A percentile compares a stretch with the other conserved stretches of the same genome.
These are phyloP conservation scores for Halichoeres trimaculatus DNA, from an alignment of 2,113 vertebrate species.

Conservation along the genomic window DNA sequence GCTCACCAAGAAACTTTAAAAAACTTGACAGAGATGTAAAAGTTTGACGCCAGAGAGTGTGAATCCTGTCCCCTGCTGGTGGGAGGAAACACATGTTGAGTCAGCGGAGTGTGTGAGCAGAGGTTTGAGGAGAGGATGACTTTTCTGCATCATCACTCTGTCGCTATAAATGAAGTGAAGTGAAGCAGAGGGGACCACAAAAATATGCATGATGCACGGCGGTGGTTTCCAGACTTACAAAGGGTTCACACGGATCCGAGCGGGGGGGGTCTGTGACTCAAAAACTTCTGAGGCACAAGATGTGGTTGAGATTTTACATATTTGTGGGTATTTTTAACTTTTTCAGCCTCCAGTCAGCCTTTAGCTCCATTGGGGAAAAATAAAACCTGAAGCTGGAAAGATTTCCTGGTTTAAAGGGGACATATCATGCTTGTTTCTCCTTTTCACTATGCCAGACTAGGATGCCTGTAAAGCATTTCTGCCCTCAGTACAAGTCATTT, in stretches of 20 bases:
- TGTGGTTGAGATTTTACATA: no score
- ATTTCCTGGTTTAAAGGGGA: no score
- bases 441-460: no score
- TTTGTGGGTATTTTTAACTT: background rate
- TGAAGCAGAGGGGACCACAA: background rate
- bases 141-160: slow-evolving; percentile 19
- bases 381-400: no score
- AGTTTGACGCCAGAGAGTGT: background rate
- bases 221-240: background rate
- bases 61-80: slow-evolving; percentile 62
- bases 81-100: background rate
- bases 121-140: slow-evolving; percentile 6
- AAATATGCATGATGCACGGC: slow-evolving; percentile 9
- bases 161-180: slow-evolving; percentile 5
- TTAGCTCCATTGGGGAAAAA: no score
- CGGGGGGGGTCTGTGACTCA: background rate
- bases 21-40: background rate
- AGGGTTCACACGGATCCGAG: background rate
- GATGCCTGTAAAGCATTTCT: no score
- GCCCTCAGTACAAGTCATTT: no score
- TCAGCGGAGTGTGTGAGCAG: slow-evolving; percentile 20
- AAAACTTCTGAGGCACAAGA: no score
- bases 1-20: slow-evolving; percentile 17
- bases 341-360: background rate
- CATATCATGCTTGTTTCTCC: no score